A percentile compares a stretch with the other conserved stretches of the same genome.
Evolutionary conservation across 2,113 vertebrate species (phyloP).

Genomic region (Ictalurus punctatus): DNA sequence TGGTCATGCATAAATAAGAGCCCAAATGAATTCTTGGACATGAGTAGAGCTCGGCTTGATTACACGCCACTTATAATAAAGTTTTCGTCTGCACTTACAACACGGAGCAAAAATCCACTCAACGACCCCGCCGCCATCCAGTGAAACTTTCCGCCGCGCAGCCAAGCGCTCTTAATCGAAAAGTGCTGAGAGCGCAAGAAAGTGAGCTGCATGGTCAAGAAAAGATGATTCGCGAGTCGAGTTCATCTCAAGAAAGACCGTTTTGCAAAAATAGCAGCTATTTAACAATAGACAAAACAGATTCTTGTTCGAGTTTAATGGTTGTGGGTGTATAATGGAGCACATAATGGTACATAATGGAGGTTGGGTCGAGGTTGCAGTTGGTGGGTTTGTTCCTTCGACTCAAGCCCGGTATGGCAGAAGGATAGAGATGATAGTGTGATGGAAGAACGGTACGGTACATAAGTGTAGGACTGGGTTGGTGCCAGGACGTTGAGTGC

Average conservation of each 20-base stretch:
- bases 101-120: slow-evolving; percentile 23
- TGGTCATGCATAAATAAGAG: slow-evolving; percentile 43
- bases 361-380: background rate
- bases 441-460: background rate
- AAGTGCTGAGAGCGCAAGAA: slow-evolving; percentile 9
- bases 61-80: slow-evolving; percentile 45
- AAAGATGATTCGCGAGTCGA: background rate
- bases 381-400: background rate
- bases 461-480: background rate
- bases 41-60: slow-evolving; percentile 31
- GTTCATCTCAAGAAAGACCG: background rate
- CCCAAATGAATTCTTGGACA: slow-evolving; percentile 44
- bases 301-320: background rate
- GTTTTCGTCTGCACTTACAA: slow-evolving; percentile 23
- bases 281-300: background rate
- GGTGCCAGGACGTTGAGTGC: slow-evolving; percentile 25
- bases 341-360: background rate
- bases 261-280: background rate
- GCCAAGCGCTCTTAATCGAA: slow-evolving; percentile 28
- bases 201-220: background rate
- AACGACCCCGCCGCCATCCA: slow-evolving; percentile 6
- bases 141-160: slow-evolving; percentile 14
- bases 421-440: background rate
- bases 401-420: background rate
- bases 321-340: background rate